Percentiles rank a stretch among this genome's conserved stretches.
phyloP scores from a whole-genome alignment of 2,797 vertebrate genomes.

The Myiothlypis chrysogaster region DNA sequence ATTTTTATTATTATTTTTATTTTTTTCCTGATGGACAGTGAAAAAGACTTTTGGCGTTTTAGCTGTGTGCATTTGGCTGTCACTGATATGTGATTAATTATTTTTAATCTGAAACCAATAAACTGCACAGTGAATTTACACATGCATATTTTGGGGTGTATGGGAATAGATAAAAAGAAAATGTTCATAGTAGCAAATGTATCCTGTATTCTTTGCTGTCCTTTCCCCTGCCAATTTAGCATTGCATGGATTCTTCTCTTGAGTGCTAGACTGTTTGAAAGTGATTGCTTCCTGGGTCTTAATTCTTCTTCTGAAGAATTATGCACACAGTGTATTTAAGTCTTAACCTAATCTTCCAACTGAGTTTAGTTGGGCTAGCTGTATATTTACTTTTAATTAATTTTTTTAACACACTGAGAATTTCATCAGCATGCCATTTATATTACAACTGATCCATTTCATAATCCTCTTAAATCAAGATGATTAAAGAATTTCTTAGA shows the following conservation, averaged over 20 bases:
- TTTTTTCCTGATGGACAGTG: neutral
- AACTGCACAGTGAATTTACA: neutral
- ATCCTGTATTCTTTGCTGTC: neutral
- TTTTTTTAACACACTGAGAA: neutral
- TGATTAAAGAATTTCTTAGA: conserved; percentile 3
- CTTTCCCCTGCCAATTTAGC: neutral
- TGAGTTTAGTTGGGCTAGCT: neutral
- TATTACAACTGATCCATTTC: neutral
- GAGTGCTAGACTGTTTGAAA: neutral
- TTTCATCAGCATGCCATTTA: neutral
- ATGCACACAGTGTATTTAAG: neutral
- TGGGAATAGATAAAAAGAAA: neutral
- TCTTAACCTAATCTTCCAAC: neutral
- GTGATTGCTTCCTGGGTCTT: neutral
- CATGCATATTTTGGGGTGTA: neutral
- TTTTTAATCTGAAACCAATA: neutral
- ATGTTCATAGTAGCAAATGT: neutral
- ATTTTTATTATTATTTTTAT: neutral
- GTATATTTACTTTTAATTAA: neutral
- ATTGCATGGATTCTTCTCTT: neutral
- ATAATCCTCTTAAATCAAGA: conserved; percentile 12
- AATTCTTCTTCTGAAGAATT: neutral
- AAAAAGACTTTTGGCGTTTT: neutral
- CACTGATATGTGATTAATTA: neutral
- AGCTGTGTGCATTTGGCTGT: neutral